A percentile compares a stretch with the other conserved stretches of the same genome.
These are phyloP conservation scores for Lutraria rhynchaena DNA, from an alignment of 1,140 invertebrate genomes.

Conservation along the genomic window DNA sequence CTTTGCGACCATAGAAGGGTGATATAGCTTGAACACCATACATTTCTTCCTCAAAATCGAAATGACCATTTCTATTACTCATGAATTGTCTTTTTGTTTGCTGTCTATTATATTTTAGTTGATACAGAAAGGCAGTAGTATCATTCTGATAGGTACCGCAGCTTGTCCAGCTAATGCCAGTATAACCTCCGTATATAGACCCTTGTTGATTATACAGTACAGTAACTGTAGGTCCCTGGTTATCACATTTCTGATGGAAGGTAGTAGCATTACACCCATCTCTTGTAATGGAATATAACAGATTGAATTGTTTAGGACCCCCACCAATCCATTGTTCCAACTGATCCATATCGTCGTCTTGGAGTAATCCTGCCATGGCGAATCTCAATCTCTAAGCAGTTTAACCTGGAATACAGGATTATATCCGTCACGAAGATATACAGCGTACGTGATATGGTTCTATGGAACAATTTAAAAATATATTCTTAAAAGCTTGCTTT, in stretches of 20 bases:
- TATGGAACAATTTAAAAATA: too few species aligned
- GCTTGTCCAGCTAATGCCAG: conserved; percentile 42
- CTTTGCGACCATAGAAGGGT: too few species aligned
- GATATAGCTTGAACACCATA: too few species aligned
- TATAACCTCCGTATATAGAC: conserved; percentile 65
- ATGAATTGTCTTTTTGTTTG: neutral
- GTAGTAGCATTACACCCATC: conserved; percentile 53
- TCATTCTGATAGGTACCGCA: conserved; percentile 23
- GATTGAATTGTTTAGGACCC: conserved; percentile 46
- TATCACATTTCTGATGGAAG: conserved; percentile 63
- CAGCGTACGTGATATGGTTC: too few species aligned
- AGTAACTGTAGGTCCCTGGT: conserved; percentile 63
- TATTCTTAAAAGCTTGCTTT: too few species aligned
- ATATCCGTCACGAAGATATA: too few species aligned
- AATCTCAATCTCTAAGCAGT: too few species aligned
- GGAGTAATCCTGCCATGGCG: conserved; percentile 5
- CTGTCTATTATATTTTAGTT: conserved; percentile 26
- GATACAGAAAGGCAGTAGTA: conserved; percentile 61
- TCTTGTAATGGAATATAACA: conserved; percentile 57
- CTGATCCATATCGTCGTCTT: conserved; percentile 20
- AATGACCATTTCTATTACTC: too few species aligned
- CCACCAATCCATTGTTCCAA: conserved; percentile 49
- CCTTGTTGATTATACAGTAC: conserved; percentile 57
- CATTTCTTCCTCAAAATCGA: too few species aligned
- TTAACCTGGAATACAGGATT: too few species aligned